Evolutionary conservation across 2,888 invertebrate genomes (phyloP), one percentile per base, ranked within the genome.

Genomic region (Andrena praecox): DNA sequence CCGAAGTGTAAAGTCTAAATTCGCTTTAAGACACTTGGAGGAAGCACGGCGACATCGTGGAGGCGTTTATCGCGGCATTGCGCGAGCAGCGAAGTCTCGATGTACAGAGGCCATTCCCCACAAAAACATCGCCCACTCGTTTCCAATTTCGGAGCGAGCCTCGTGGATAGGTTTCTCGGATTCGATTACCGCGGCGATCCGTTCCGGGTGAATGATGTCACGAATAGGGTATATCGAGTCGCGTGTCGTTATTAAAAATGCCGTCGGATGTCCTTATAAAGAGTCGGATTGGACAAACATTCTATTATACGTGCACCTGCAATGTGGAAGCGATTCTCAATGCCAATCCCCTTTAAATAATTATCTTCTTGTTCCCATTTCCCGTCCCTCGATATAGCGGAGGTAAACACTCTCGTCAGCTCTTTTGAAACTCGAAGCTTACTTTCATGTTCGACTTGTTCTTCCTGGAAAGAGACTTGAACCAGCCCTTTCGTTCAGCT

Each of bases 381-480:
- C 42, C 12, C 10, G 10, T n/a, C 54, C 10, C 8, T 24, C 10
- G 24, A 8, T 24, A 54, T 3, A 54, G 54, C 10, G 20, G 27
- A 27, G 24, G 24, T 27, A 2, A 10, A 56, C 10, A 56, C 8
- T 27, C 24, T 10, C 29, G 8, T 10, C n/a, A 33, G 29, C 12
- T 63, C 2, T n/a, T 0, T 12, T 12, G 0, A 29, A 16, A 12
- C n/a, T 16, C 31, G 16, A n/a, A n/a, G 66, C 71, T 78, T 93
- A 96, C 96, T 95, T 95, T 94, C 84, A 94, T 94, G 72, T 93
- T 94, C 90, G 95, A 92, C 83, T 94, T 95, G 90, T 96, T 96
- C 93, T 97, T 97, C 92, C 96, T 96, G 68, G 97, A 96, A 66
- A 97, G 95, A 1, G 97, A 97, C 92, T 97, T 97, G 94, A 97